A percentile compares a stretch with the other conserved stretches of the same genome.
Conservation (phyloP, 2,888 invertebrate genomes). For the Catonia carolina region DNA sequence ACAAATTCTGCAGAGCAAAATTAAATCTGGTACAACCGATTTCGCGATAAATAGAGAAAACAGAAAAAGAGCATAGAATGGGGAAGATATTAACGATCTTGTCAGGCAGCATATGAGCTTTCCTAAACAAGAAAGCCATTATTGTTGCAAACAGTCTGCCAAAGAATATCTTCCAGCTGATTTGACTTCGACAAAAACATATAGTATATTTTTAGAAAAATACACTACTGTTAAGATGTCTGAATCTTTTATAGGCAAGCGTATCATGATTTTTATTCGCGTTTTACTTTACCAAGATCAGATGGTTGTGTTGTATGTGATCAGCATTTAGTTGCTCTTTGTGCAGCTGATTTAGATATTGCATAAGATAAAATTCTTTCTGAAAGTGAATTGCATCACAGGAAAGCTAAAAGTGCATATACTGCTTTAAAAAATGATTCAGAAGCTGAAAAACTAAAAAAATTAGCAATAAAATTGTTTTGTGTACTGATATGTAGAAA, state of each 20-base stretch:
- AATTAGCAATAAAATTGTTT: background rate
- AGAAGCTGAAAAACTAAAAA: background rate
- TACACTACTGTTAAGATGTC: background rate
- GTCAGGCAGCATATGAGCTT: background rate
- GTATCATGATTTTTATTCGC: constrained; percentile 5
- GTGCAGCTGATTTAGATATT: background rate
- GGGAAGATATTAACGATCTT: background rate
- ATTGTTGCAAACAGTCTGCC: background rate
- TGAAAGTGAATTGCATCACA: constrained; percentile 12
- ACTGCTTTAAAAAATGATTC: background rate
- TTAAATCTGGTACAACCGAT: background rate
- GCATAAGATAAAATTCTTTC: background rate
- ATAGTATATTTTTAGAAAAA: background rate
- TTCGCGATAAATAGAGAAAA: background rate
- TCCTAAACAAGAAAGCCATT: constrained; percentile 13
- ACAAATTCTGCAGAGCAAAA: background rate
- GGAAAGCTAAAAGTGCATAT: background rate
- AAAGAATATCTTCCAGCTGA: background rate
- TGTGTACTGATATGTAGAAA: constrained; percentile 10
- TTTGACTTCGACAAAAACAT: constrained; percentile 2
- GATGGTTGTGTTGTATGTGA: constrained; percentile 7
- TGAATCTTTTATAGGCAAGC: constrained; percentile 2
- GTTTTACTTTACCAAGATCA: constrained; percentile 7
- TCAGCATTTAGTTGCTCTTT: constrained; percentile 2
- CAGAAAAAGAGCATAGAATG: background rate